Base-by-base conservation (phyloP, 53 echinoderm and acorn worm species). In the Holothuria scabra region DNA sequence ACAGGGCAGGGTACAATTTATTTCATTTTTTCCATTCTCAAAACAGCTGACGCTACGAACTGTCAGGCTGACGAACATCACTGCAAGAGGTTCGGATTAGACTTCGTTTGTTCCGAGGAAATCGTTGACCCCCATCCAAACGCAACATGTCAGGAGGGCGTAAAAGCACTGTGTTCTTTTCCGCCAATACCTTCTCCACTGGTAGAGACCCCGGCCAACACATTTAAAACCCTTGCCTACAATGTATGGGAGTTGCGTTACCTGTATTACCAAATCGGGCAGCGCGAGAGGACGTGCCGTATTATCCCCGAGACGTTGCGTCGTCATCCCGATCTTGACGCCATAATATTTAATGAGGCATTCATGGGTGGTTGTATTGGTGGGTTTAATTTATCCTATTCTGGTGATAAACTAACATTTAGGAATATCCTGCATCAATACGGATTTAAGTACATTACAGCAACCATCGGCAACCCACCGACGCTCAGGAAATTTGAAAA, bases 321-420 rank as follows among this genome's bases (percentile, higher is more conserved):
- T 11, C 78, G 72, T 2, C 88, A 90, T 20, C 93, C 91, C 0
- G 95, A 95, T 66, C 74, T 93, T 12, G 95, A 95, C 58, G 93
- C 93, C 13, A 93, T 95, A 28, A 89, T 91, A 19, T 87, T 95
- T 46, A 89, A 95, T 34, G 95, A 95, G 65, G 89, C 87, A 5
- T 95, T 95, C 81, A 93, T 93, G 93, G 95, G 95, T 29, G 95
- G 95, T 22, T 95, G 95, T 70, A 87, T 95, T 64, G 70, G 83
- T 38, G 74, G 90, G 4, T 89, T 61, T 83, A 91, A 94, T 60
- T 81, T 86, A 32, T 66, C 88, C 25, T 56, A 72, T 67, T 61
- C 75, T 11, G 76, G 76, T 35, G 88, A 88, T 46, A 81, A 81
- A 25, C 83, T 95, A 16, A 93, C 89, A 11, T 57, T 86, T 65